A percentile compares a stretch with the other conserved stretches of the same genome.
Conservation (phyloP, 2,113 vertebrate species). For the Candoia aspera region DNA sequence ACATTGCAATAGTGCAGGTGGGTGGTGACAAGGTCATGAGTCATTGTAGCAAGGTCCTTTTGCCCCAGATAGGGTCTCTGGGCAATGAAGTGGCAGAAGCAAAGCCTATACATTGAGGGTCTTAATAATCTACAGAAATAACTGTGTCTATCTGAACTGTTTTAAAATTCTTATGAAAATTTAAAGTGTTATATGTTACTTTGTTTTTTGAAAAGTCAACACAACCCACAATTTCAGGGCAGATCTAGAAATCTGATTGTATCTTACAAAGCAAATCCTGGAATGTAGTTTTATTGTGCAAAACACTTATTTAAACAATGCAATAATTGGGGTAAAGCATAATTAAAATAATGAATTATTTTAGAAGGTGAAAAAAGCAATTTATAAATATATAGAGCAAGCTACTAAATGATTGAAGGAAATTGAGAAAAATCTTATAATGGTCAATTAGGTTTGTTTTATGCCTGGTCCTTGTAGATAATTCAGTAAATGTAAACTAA, state of each 20-base stretch:
- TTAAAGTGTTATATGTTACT: constrained; percentile 40
- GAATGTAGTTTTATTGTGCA: constrained; percentile 37
- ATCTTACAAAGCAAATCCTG: constrained; percentile 43
- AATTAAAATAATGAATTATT: neutral
- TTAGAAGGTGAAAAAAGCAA: neutral
- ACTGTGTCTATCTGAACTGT: constrained; percentile 45
- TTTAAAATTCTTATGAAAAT: constrained; percentile 39
- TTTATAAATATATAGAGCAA: neutral
- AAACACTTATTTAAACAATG: neutral
- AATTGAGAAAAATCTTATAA: neutral
- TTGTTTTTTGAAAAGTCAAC: constrained; percentile 49
- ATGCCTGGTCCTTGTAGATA: neutral
- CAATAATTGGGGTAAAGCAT: neutral
- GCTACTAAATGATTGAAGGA: neutral
- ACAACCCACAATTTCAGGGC: constrained; percentile 40
- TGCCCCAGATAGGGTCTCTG: neutral
- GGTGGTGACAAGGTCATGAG: neutral
- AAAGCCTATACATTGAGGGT: neutral
- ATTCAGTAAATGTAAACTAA: neutral
- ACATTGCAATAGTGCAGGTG: neutral
- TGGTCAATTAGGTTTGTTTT: neutral
- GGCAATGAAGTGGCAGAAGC: neutral
- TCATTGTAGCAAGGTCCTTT: neutral
- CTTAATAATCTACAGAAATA: constrained; percentile 26
- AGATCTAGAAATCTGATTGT: constrained; percentile 36